Evolutionary conservation across 2,888 invertebrate genomes (phyloP).

Genomic region (Bursaphelenchus okinawaensis): DNA sequence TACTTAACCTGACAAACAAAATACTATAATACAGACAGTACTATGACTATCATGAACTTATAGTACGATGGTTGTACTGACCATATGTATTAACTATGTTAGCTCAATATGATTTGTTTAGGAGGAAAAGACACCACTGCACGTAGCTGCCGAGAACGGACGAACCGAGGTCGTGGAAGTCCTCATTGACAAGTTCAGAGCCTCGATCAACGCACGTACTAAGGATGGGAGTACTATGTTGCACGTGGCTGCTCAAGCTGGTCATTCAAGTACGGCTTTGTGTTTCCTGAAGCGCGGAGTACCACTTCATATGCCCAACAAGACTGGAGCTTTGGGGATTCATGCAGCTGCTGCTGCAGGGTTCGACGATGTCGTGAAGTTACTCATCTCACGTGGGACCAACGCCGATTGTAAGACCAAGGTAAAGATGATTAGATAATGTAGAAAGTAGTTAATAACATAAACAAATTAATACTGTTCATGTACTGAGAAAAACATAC

Average conservation of each 20-base stretch:
- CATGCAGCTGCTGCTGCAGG: slow-evolving; percentile 95
- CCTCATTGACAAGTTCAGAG: slow-evolving; percentile 92
- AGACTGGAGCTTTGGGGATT: slow-evolving; percentile 91
- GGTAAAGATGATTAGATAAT: slow-evolving; percentile 64
- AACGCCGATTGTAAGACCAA: slow-evolving; percentile 90
- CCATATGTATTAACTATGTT: slow-evolving; percentile 65
- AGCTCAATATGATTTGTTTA: slow-evolving; percentile 50
- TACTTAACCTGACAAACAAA: too few relatives aligned
- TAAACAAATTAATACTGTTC: slow-evolving; percentile 7
- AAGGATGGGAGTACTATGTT: slow-evolving; percentile 86
- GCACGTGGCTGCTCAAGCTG: slow-evolving; percentile 94
- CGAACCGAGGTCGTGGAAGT: slow-evolving; percentile 91
- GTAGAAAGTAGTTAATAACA: not conserved
- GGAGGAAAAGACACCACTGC: slow-evolving; percentile 88
- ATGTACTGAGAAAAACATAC: too few relatives aligned
- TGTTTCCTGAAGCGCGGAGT: slow-evolving; percentile 97
- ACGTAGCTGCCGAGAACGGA: slow-evolving; percentile 92
- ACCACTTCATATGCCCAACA: slow-evolving; percentile 98
- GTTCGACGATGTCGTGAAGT: slow-evolving; percentile 92
- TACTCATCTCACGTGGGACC: slow-evolving; percentile 81
- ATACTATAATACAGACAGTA: not conserved
- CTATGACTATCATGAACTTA: not conserved
- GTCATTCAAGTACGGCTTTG: slow-evolving; percentile 95
- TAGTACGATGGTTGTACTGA: slow-evolving; percentile 68
- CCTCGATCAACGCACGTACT: slow-evolving; percentile 65